These are phyloP conservation scores for Latrodectus elegans DNA, from an alignment of 2,888 invertebrate genomes.

Conservation along the genomic window DNA sequence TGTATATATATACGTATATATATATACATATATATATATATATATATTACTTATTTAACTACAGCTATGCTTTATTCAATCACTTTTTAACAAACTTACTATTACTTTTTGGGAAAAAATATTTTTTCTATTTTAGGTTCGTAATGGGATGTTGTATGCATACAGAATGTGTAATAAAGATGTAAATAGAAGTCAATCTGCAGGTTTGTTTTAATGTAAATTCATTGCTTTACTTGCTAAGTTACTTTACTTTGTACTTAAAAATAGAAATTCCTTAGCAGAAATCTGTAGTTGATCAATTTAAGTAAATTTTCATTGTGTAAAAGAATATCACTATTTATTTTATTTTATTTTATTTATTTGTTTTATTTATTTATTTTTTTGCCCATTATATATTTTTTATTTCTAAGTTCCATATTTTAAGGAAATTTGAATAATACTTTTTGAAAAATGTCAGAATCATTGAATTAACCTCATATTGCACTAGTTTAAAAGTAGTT, in stretches of 20 bases:
- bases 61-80: too few relatives aligned
- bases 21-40: too few relatives aligned
- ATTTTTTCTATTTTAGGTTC: conserved; percentile 13
- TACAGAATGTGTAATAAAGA: conserved; percentile 37
- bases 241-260: background rate
- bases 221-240: background rate
- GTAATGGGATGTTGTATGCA: conserved; percentile 15
- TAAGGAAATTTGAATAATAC: background rate
- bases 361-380: too few relatives aligned
- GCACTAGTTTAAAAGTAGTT: too few relatives aligned
- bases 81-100: too few relatives aligned
- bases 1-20: too few relatives aligned
- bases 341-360: too few relatives aligned
- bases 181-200: conserved; percentile 18
- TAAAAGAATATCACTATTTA: background rate
- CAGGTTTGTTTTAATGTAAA: conserved; percentile 15
- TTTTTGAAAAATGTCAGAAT: background rate
- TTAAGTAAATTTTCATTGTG: background rate
- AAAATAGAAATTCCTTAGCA: background rate
- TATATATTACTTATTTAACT: too few relatives aligned
- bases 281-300: background rate
- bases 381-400: too few relatives aligned
- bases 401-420: background rate
- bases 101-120: too few relatives aligned
- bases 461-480: too few relatives aligned